A percentile compares a stretch with the other conserved stretches of the same genome.
Conservation (phyloP, 2,113 vertebrate genomes). For the Epinephelus cyanopodus region DNA sequence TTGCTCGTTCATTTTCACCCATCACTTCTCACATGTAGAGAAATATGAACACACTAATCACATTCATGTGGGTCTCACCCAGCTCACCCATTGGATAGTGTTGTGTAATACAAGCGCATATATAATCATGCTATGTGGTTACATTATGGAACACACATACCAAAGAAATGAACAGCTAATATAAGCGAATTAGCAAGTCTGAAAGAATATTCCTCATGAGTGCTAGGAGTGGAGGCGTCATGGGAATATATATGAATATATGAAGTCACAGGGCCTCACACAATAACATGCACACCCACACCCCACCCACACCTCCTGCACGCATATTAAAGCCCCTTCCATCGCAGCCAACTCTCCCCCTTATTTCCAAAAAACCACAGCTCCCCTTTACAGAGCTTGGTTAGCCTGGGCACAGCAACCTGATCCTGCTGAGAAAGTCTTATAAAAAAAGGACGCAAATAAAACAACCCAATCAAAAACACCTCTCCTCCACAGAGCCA, state of each 20-base stretch:
- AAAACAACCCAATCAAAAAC: conserved; percentile 61
- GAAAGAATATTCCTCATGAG: conserved; percentile 20
- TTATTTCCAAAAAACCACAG: conserved; percentile 67
- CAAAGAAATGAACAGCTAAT: conserved; percentile 17
- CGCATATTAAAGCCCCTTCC: conserved; percentile 47
- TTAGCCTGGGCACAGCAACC: conserved; percentile 64
- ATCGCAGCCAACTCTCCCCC: conserved; percentile 30
- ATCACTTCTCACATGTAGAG: neutral
- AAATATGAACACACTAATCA: conserved; percentile 14
- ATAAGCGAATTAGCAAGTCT: conserved; percentile 26
- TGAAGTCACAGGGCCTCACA: conserved; percentile 40
- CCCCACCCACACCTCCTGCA: conserved; percentile 37
- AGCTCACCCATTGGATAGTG: neutral
- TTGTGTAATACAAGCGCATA: conserved; percentile 9
- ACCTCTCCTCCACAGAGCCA: conserved; percentile 39
- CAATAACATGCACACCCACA: conserved; percentile 32
- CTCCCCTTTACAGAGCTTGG: conserved; percentile 40
- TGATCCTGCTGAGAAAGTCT: conserved; percentile 78
- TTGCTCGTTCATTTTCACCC: too few relatives aligned
- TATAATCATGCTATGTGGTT: conserved; percentile 1
- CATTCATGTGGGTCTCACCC: conserved; percentile 2
- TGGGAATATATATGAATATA: conserved; percentile 33
- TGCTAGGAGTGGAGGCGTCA: conserved; percentile 13
- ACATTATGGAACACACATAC: neutral
- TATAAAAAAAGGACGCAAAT: conserved; percentile 67